phyloP scores from a whole-genome alignment of 2,797 vertebrate species.

The Fundulus diaphanus region DNA sequence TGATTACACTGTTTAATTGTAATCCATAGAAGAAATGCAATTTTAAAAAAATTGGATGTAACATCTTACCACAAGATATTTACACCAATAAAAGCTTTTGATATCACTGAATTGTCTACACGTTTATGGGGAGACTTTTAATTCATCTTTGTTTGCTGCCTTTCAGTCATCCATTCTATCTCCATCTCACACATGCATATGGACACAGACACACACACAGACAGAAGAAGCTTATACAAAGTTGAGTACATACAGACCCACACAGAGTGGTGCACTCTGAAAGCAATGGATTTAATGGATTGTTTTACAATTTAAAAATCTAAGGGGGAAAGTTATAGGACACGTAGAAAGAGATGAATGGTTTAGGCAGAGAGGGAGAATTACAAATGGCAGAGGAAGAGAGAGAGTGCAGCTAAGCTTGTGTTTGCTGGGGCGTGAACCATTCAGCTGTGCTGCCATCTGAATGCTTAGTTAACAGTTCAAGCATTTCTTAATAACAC shows the following conservation, averaged over 20 bases:
- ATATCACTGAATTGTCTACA: neutral
- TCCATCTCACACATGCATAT: neutral
- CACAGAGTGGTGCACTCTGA: constrained; percentile 25
- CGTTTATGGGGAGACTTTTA: neutral
- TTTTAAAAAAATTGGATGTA: no score
- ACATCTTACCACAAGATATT: neutral
- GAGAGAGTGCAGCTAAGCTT: constrained; percentile 27
- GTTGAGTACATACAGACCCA: constrained; percentile 21
- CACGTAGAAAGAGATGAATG: constrained; percentile 26
- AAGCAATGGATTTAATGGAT: constrained; percentile 58
- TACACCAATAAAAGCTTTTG: neutral
- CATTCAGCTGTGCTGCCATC: constrained; percentile 44
- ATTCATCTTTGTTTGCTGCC: neutral
- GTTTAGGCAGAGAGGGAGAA: constrained; percentile 35
- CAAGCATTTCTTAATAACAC: constrained; percentile 60
- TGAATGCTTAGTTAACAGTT: constrained; percentile 50
- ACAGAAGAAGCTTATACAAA: constrained; percentile 19
- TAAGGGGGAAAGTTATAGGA: constrained; percentile 52
- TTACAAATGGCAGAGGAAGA: constrained; percentile 21
- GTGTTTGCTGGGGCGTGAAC: constrained; percentile 53
- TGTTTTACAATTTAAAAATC: constrained; percentile 56
- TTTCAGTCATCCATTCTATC: neutral
- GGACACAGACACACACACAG: constrained; percentile 21
- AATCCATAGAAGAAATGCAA: no score
- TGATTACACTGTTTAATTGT: no score